phyloP scores from a whole-genome alignment of 2,888 invertebrate genomes.

The Phaonia tiefii region DNA sequence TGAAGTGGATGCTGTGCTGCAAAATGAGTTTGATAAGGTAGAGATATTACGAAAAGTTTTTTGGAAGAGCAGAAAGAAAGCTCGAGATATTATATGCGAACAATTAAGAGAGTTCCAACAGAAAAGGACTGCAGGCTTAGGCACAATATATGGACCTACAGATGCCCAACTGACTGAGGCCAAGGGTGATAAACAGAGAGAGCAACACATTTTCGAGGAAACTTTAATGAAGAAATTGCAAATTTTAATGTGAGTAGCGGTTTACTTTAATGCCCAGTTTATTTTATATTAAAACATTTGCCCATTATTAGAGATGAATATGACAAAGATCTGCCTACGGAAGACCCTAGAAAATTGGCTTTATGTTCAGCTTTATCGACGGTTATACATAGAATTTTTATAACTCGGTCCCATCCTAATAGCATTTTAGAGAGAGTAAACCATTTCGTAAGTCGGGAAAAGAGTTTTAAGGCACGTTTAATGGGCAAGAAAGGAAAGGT shows the following conservation, averaged over 20 bases:
- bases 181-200: conserved; percentile 89
- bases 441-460: conserved; percentile 92
- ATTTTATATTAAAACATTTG: neutral
- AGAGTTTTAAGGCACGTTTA: conserved; percentile 86
- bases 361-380: conserved; percentile 88
- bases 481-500: conserved; percentile 87
- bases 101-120: conserved; percentile 84
- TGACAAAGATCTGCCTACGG: conserved; percentile 83
- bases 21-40: conserved; percentile 93
- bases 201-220: conserved; percentile 87
- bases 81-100: conserved; percentile 79
- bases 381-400: conserved; percentile 89
- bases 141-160: conserved; percentile 92
- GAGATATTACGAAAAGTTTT: conserved; percentile 94
- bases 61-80: conserved; percentile 90
- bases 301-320: conserved; percentile 83
- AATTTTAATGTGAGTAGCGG: conserved; percentile 84
- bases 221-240: conserved; percentile 88
- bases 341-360: conserved; percentile 86
- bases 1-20: conserved; percentile 93
- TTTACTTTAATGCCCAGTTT: neutral
- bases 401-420: conserved; percentile 83
- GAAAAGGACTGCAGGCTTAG: conserved; percentile 94
- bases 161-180: conserved; percentile 90
- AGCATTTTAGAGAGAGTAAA: conserved; percentile 87